Percentiles rank a stretch among this genome's conserved stretches.
phyloP scores from a whole-genome alignment of 2,797 vertebrate genomes.

The Lepilemur ruficaudatus region DNA sequence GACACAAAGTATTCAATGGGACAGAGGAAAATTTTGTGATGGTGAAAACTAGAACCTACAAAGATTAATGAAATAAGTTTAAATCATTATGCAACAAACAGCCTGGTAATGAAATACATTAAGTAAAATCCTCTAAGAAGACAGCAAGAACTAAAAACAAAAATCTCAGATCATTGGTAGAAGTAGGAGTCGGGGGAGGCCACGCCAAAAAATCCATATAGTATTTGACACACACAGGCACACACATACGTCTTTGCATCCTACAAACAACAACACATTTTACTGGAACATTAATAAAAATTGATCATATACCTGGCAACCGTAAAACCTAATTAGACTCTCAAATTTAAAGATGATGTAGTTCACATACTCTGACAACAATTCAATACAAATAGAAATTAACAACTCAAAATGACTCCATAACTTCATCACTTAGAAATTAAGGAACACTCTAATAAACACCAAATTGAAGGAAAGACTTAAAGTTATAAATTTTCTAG shows the following conservation, averaged over 20 bases:
- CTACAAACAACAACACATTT: neutral
- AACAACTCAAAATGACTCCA: neutral
- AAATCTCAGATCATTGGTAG: neutral
- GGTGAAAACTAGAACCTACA: neutral
- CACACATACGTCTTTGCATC: neutral
- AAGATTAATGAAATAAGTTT: neutral
- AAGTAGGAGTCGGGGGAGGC: neutral
- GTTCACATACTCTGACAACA: neutral
- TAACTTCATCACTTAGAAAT: neutral
- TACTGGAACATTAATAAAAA: neutral
- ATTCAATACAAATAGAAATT: constrained; percentile 13
- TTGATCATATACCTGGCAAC: neutral
- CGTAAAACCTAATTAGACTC: neutral
- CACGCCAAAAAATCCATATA: neutral
- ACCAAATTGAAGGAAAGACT: neutral
- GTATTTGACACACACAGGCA: neutral
- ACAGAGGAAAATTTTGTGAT: neutral
- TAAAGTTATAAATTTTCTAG: constrained; percentile 6
- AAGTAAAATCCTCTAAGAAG: neutral
- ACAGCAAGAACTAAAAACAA: neutral
- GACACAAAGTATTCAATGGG: neutral
- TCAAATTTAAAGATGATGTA: constrained; percentile 8
- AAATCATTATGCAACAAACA: neutral
- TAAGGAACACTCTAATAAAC: neutral
- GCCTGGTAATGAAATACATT: neutral